phyloP scores from a whole-genome alignment of 2,113 vertebrate species.

The Alligator sinensis region DNA sequence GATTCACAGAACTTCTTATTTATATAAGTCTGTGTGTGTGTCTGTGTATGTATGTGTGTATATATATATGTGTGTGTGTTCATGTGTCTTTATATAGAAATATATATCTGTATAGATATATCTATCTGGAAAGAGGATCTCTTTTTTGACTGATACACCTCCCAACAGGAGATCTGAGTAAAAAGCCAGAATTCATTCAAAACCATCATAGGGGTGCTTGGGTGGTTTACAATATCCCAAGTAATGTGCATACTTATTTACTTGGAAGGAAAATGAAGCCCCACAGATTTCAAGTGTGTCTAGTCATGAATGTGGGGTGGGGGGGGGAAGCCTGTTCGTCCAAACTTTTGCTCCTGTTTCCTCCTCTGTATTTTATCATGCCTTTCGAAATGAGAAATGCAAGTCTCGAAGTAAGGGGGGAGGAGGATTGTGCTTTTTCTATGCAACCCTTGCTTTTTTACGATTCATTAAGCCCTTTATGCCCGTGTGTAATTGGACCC shows the following conservation, averaged over 20 bases:
- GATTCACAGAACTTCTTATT: accelerated
- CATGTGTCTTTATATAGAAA: too few relatives aligned
- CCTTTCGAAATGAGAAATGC: conserved; percentile 43
- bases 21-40: too few relatives aligned
- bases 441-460: conserved; percentile 80
- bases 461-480: conserved; percentile 85
- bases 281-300: background rate
- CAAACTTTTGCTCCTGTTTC: background rate
- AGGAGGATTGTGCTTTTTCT: conserved; percentile 69
- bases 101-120: too few relatives aligned
- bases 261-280: background rate
- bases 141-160: background rate
- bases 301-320: conserved; percentile 16
- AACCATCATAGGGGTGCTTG: accelerated
- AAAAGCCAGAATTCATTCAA: background rate
- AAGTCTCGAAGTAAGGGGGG: conserved; percentile 62
- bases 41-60: too few relatives aligned
- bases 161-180: background rate
- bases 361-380: background rate
- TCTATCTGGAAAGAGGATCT: too few relatives aligned
- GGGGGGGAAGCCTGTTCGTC: conserved; percentile 7
- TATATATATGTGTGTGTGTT: too few relatives aligned
- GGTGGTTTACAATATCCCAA: background rate
- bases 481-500: conserved; percentile 78
- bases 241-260: background rate